Evolutionary conservation across 2,113 vertebrate species (phyloP).

Genomic region (Toxotes jaculatrix): DNA sequence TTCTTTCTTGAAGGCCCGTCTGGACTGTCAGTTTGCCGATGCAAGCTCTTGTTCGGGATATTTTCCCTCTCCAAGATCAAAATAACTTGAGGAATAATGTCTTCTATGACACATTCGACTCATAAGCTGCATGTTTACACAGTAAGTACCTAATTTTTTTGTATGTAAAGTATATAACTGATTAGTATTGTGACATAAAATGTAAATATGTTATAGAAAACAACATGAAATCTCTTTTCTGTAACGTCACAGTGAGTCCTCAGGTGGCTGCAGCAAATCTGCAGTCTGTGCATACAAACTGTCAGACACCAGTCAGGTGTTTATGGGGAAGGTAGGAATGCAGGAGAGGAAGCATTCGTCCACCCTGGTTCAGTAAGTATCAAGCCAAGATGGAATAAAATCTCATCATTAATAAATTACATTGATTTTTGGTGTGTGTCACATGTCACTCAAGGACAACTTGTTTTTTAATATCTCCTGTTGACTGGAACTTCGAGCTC

Average conservation of each 20-base stretch:
- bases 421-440: not conserved
- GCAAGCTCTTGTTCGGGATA: slow-evolving; percentile 38
- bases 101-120: slow-evolving; percentile 35
- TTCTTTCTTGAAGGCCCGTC: slow-evolving; percentile 44
- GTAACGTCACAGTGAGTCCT: slow-evolving; percentile 12
- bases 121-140: not conserved
- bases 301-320: slow-evolving; percentile 46
- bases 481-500: too few relatives aligned
- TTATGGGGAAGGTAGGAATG: slow-evolving; percentile 29
- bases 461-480: too few relatives aligned
- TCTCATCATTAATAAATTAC: not conserved
- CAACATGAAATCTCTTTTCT: not conserved
- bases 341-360: slow-evolving; percentile 15
- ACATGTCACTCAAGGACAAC: not conserved
- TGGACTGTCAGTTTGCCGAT: slow-evolving; percentile 38
- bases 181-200: not conserved
- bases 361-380: slow-evolving; percentile 38
- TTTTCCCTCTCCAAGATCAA: slow-evolving; percentile 35
- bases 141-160: not conserved
- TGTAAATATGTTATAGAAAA: not conserved
- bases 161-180: not conserved
- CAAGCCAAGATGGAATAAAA: not conserved
- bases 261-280: slow-evolving; percentile 4
- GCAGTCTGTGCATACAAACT: slow-evolving; percentile 59
- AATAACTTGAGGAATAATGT: slow-evolving; percentile 16